Base-by-base conservation (phyloP, 2,888 invertebrate genomes). In the Phengaris arion region DNA sequence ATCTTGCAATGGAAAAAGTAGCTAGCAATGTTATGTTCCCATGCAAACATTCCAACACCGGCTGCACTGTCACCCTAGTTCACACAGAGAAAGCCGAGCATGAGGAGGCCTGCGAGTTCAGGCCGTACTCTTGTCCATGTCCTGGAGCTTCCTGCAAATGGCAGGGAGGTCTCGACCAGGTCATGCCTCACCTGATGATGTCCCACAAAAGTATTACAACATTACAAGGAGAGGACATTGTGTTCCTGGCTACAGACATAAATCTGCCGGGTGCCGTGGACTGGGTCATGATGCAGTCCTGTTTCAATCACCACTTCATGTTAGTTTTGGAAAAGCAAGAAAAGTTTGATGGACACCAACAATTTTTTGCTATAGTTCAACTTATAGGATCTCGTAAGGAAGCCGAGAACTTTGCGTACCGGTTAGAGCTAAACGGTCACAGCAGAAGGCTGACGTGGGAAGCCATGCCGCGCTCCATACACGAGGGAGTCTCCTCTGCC, bases 221-320 rank as follows among this genome's bases (percentile, higher is more conserved):
- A 74, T 94, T 99, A 78, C 99, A 99, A 95, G 98, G 98, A 74
- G 99, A 99, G 92, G 99, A 99, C 88, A 99, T 99, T 83, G 99
- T 99, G 74, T 99, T 99, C 91, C 94, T 99, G 82, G 99, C 99
- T 2, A 99, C 99, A 59, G 99, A 99, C 90, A 99, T 99, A 78
- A 99, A 99, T 94, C 95, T 99, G 80, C 99, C 99, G 8, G 99
- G 99, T 77, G 99, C 99, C 54, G 99, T 99, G 10, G 99, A 99
- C 90, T 99, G 99, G 99, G 98, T 98, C 5, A 99, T 99, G 99
- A 99, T 99, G 99, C 99, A 99, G 93, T 98, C 98, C 51, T 99
- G 99, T 91, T 99, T 99, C 89, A 98, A 98, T 76, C 99, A 99
- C 87, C 98, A 99, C 90, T 99, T 99, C 86, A 99, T 99, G 99